A percentile compares a stretch with the other conserved stretches of the same genome.
These are phyloP conservation scores for Holotrichia oblita DNA, from an alignment of 1,140 invertebrate genomes.

Conservation along the genomic window DNA sequence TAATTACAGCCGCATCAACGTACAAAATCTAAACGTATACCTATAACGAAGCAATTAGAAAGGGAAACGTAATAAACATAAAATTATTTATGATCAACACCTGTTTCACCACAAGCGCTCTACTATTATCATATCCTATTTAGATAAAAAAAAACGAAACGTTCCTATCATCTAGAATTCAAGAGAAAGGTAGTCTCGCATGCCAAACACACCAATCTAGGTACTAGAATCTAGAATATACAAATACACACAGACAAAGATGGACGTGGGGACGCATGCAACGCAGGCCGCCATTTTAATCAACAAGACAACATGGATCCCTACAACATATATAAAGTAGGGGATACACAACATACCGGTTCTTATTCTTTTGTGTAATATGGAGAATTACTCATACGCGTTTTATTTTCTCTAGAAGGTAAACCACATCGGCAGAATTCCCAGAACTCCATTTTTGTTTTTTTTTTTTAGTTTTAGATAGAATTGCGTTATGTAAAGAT, in stretches of 20 bases:
- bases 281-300: constrained; percentile 26
- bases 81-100: constrained; percentile 32
- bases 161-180: not conserved
- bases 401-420: not conserved
- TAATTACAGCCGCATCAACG: not conserved
- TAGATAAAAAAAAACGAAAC: not conserved
- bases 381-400: not conserved
- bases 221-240: too few relatives aligned
- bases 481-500: not conserved
- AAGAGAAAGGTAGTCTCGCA: constrained; percentile 21
- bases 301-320: constrained; percentile 24
- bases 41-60: not conserved
- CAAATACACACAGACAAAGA: constrained; percentile 21
- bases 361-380: not conserved
- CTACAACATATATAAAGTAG: constrained; percentile 17
- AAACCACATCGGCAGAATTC: not conserved
- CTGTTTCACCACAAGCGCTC: constrained; percentile 13
- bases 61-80: constrained; percentile 8
- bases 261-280: constrained; percentile 21
- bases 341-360: constrained; percentile 20
- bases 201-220: constrained; percentile 14
- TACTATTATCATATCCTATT: not conserved
- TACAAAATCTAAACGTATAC: not conserved
- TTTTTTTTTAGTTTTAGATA: not conserved
- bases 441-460: not conserved